These are phyloP conservation scores for Tetramorium parvispinum DNA, from an alignment of 1,140 invertebrate species.

Conservation along the genomic window DNA sequence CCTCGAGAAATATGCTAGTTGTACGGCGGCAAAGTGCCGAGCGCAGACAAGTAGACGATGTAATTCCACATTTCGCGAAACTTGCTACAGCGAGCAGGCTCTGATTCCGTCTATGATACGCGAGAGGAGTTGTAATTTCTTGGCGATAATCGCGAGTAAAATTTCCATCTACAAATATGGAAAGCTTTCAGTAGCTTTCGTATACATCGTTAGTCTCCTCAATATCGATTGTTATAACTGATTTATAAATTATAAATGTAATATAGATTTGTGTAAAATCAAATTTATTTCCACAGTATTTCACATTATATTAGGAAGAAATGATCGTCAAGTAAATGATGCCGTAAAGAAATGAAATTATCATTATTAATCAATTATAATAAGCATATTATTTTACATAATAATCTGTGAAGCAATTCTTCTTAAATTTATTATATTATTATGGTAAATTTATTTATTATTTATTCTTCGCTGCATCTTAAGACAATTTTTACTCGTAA, in stretches of 20 bases:
- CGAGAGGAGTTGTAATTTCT: constrained; percentile 48
- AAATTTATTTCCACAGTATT: no score
- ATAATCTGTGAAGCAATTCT: not conserved
- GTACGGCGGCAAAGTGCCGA: constrained; percentile 39
- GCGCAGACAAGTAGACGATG: constrained; percentile 47
- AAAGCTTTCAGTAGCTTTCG: not conserved
- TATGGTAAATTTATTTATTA: not conserved
- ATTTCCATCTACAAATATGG: not conserved
- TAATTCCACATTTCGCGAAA: constrained; percentile 55
- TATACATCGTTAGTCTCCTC: not conserved
- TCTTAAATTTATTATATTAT: constrained; percentile 20
- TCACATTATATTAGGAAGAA: no score
- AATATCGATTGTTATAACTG: constrained; percentile 6
- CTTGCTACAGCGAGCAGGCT: constrained; percentile 13
- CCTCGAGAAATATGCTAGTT: constrained; percentile 52
- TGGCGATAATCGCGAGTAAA: constrained; percentile 21
- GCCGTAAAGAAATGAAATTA: not conserved
- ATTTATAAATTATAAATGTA: not conserved
- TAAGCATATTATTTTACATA: not conserved
- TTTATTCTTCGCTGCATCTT: not conserved
- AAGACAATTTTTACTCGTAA: not conserved
- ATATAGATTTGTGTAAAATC: not conserved
- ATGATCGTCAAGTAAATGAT: no score
- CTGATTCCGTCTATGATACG: not conserved
- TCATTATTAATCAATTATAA: not conserved